Evolutionary conservation across 2,888 invertebrate genomes (phyloP).

Genomic region (Mythimna impura): DNA sequence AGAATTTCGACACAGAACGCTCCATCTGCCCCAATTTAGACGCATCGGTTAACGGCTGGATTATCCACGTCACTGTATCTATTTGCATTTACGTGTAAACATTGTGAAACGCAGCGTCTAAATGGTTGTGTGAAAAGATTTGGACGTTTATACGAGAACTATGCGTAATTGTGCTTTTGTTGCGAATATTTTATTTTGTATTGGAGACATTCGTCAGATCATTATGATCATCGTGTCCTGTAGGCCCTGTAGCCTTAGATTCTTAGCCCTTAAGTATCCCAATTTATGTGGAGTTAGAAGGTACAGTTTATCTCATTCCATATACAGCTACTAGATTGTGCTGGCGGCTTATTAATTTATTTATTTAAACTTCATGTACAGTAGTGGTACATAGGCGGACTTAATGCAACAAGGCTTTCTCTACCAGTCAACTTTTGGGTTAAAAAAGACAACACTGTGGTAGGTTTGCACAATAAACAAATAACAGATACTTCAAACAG

Average conservation of each 20-base stretch:
- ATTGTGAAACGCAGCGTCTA: constrained; percentile 53
- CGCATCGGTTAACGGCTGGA: constrained; percentile 50
- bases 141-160: constrained; percentile 6
- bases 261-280: not conserved
- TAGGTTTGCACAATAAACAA: no score
- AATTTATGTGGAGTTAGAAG: not conserved
- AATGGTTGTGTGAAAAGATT: constrained; percentile 39
- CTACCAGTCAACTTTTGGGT: no score
- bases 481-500: no score
- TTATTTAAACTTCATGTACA: no score
- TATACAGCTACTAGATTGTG: no score
- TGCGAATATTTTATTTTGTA: not conserved
- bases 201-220: no score
- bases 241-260: not conserved
- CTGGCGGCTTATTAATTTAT: no score
- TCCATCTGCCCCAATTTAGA: constrained; percentile 59
- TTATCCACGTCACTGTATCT: constrained; percentile 55
- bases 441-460: no score
- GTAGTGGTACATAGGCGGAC: no score
- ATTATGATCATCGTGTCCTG: not conserved
- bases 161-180: constrained; percentile 12
- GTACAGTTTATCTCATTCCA: not conserved
- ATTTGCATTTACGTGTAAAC: constrained; percentile 59
- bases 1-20: constrained; percentile 56
- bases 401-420: no score